Conservation (phyloP, 2,113 vertebrate genomes). For the Sarotherodon lohbergeri region DNA sequence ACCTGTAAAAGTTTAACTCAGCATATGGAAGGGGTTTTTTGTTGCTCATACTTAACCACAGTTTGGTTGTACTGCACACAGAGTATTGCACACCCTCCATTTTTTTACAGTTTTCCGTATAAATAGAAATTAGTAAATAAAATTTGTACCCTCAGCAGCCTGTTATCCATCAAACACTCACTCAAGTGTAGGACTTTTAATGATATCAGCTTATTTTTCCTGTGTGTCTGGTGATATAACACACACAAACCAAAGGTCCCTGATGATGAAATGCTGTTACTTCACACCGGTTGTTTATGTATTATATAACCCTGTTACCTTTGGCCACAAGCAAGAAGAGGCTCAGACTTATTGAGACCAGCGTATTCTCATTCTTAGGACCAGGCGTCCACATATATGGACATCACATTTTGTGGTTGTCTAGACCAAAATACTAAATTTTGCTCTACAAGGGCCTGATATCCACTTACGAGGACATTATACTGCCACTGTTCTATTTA, state of each 20-base stretch:
- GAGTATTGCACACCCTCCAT: neutral
- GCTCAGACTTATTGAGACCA: neutral
- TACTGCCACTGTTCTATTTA: too few relatives aligned
- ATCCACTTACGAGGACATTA: too few relatives aligned
- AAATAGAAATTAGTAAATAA: neutral
- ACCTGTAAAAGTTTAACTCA: neutral
- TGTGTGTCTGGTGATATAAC: neutral
- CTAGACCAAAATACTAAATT: too few relatives aligned
- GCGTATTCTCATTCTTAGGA: neutral
- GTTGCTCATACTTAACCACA: neutral
- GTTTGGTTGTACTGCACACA: neutral
- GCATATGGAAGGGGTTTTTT: neutral
- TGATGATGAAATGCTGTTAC: neutral
- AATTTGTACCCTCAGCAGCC: neutral
- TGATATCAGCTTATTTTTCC: neutral
- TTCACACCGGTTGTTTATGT: neutral
- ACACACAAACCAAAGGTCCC: neutral
- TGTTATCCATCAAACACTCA: neutral
- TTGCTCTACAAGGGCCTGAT: too few relatives aligned
- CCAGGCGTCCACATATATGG: too few relatives aligned
- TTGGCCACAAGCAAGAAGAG: neutral
- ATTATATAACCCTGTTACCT: neutral
- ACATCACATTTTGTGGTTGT: too few relatives aligned
- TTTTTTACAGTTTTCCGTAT: neutral
- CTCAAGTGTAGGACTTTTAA: neutral